phyloP scores from a whole-genome alignment of 2,113 vertebrate species.

The Mus spicilegus region DNA sequence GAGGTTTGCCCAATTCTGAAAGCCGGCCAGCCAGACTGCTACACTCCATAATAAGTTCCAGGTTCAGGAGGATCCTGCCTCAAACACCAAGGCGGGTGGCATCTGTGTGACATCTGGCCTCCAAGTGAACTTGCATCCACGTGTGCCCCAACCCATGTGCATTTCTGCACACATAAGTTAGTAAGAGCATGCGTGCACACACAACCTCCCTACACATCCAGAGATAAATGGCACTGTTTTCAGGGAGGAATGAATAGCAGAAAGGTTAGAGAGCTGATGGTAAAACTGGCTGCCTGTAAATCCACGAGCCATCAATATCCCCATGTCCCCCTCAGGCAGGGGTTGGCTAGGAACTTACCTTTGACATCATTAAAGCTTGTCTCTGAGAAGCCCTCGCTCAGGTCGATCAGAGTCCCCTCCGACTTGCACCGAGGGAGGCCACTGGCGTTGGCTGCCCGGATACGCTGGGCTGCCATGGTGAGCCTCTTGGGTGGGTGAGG shows the following conservation, averaged over 20 bases:
- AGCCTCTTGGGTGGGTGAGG: rapidly evolving
- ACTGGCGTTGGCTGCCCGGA: slow-evolving; percentile 91
- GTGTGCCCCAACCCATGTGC: not conserved
- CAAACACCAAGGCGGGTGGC: not conserved
- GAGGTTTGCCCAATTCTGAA: not conserved
- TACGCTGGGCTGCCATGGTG: slow-evolving; percentile 96
- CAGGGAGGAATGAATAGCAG: rapidly evolving
- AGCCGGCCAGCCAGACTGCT: not conserved
- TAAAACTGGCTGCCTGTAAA: rapidly evolving
- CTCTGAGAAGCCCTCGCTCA: slow-evolving; percentile 90
- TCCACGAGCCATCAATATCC: rapidly evolving
- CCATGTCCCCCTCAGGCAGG: rapidly evolving
- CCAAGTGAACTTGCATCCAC: not conserved
- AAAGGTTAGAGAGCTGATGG: rapidly evolving
- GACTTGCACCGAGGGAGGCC: slow-evolving; percentile 95
- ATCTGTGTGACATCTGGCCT: not conserved
- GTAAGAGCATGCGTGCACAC: not conserved
- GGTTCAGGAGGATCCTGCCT: not conserved
- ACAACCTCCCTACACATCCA: not conserved
- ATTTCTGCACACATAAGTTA: not conserved
- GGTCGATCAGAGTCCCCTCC: slow-evolving; percentile 95
- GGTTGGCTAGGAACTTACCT: slow-evolving; percentile 86
- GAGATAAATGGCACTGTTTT: rapidly evolving
- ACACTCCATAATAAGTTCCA: not conserved
- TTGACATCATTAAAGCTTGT: slow-evolving; percentile 92